Base-by-base conservation (phyloP, 2,113 vertebrate species). In the Entelurus aequoreus region DNA sequence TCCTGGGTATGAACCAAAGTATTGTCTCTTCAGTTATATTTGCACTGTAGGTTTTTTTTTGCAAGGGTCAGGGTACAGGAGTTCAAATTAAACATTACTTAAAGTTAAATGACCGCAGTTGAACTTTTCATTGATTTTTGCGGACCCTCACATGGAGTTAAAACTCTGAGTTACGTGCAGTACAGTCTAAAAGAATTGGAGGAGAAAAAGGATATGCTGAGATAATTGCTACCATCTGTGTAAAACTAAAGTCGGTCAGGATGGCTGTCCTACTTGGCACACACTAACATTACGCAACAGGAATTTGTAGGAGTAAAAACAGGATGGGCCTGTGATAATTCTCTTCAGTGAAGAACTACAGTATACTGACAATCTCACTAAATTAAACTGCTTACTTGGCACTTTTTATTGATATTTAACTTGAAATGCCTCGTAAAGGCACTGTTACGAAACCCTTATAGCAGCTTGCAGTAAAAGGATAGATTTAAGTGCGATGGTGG, bases 81-180 rank as follows among this genome's bases (percentile, higher is more conserved):
- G 60, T 8, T n/a, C 19, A 65, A 63, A 38, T 64, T 4, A 44
- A 59, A 28, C 38, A 52, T 60, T 40, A 3, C n/a, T 12, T 47
- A 48, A 60, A 54, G 36, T 56, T 48, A 64, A 50, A 49, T 62
- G 60, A 67, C 61, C 72, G 64, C 19, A 8, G 28, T 9, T 67
- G 61, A 74, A 69, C 49, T 13, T n/a, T 5, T 5, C 16, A 76
- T 68, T 65, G 71, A 84, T 82, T 76, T 73, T 21, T 12, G 37
- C 4, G 36, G 19, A 70, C 68, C 55, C 63, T 58, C 64, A 78
- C 68, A 68, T 71, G 72, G 37, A 54, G 54, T 60, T 21, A 35
- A 72, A 62, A 48, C 36, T 56, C 59, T 54, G 10, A 50, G 8
- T 53, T n/a, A 36, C 0, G 47, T 47, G 42, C 6, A 37, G 44